A percentile compares a stretch with the other conserved stretches of the same genome.
Conservation (phyloP, 2,113 vertebrate species). For the Paralichthys olivaceus region DNA sequence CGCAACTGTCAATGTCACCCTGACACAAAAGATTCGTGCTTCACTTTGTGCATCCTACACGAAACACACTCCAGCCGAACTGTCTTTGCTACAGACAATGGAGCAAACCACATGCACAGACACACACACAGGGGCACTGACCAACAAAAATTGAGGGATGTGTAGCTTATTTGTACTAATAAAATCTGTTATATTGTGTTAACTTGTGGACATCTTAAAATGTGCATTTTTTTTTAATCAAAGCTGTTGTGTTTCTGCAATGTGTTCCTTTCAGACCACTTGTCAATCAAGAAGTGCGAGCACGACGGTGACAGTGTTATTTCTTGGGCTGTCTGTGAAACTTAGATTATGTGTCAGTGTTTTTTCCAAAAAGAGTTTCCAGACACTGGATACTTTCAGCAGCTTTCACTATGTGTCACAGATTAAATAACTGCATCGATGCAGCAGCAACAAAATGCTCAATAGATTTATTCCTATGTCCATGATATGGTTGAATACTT, state of each 20-base stretch:
- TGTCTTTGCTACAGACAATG: neutral
- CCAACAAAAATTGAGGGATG: neutral
- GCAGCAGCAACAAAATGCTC: neutral
- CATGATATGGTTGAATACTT: neutral
- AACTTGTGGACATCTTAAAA: neutral
- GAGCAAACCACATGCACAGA: neutral
- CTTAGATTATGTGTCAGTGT: neutral
- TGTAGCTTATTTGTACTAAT: neutral
- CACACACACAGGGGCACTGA: neutral
- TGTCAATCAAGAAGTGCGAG: neutral
- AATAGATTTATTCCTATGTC: neutral
- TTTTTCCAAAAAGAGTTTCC: neutral
- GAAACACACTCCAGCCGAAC: neutral
- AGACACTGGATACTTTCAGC: neutral
- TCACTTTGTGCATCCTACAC: neutral
- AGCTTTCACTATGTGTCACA: neutral
- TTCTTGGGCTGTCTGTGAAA: neutral
- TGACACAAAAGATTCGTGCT: neutral
- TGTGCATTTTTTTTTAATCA: neutral
- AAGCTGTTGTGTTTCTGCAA: neutral
- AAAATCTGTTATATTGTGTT: neutral
- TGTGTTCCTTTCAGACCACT: neutral
- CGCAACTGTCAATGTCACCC: neutral
- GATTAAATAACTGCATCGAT: neutral
- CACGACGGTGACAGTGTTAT: neutral